A percentile compares a stretch with the other conserved stretches of the same genome.
Evolutionary conservation across 2,113 vertebrate genomes (phyloP).

Genomic region (Atherinomorus stipes): DNA sequence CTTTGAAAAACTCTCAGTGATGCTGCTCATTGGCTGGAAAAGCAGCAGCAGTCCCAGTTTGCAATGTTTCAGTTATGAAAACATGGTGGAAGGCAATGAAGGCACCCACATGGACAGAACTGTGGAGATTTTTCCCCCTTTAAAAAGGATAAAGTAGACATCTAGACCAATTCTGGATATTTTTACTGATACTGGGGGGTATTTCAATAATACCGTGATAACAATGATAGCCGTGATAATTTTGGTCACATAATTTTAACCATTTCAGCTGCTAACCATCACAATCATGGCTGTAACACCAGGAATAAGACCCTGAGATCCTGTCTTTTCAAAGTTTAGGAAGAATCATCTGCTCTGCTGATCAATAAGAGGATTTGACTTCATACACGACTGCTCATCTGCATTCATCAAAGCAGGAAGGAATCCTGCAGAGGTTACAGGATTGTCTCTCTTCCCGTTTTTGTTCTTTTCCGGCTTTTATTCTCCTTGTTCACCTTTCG

Average conservation of each 20-base stretch:
- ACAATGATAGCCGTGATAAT: no score
- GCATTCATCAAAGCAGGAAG: constrained; percentile 50
- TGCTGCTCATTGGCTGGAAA: no score
- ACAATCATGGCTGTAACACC: constrained; percentile 12
- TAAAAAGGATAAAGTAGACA: no score
- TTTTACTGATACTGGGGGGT: no score
- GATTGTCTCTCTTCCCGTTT: constrained; percentile 48
- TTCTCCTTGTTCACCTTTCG: constrained; percentile 75
- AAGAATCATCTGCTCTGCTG: constrained; percentile 51
- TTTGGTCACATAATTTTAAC: constrained; percentile 20
- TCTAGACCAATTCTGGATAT: no score
- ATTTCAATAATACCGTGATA: no score
- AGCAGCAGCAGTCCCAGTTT: no score
- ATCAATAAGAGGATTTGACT: constrained; percentile 71
- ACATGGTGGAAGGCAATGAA: no score
- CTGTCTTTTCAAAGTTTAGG: constrained; percentile 30
- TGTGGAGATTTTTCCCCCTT: no score
- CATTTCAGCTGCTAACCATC: constrained; percentile 15
- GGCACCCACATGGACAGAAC: no score
- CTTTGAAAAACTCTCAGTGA: no score
- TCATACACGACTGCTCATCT: constrained; percentile 63
- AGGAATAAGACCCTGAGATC: constrained; percentile 19
- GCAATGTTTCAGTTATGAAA: no score
- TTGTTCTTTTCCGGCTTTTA: constrained; percentile 55
- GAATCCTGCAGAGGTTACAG: constrained; percentile 54